Conservation (phyloP, 2,888 invertebrate genomes). For the Diaphora mendica region DNA sequence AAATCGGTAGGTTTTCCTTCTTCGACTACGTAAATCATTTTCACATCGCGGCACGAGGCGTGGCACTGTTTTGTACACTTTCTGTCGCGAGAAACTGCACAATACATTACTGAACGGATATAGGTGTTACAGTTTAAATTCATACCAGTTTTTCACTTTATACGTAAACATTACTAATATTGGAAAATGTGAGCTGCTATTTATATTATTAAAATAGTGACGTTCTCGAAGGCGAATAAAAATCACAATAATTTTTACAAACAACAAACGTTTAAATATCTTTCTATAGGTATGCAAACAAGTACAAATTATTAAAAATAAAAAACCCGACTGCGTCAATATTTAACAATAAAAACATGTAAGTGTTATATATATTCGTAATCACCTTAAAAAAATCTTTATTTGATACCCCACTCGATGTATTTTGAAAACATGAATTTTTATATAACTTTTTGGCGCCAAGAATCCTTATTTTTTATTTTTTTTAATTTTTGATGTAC, state of each 20-base stretch:
- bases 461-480: too few relatives aligned
- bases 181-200: background rate
- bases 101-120: constrained; percentile 30
- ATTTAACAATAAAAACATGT: too few relatives aligned
- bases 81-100: constrained; percentile 57
- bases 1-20: constrained; percentile 68
- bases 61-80: constrained; percentile 57
- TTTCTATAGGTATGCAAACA: background rate
- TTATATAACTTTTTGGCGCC: too few relatives aligned
- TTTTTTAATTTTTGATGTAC: too few relatives aligned
- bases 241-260: background rate
- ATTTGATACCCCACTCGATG: too few relatives aligned
- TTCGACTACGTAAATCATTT: constrained; percentile 80
- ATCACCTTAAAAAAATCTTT: too few relatives aligned
- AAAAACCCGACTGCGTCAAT: too few relatives aligned
- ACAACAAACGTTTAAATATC: background rate
- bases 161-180: background rate
- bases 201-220: background rate
- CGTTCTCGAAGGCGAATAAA: background rate
- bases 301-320: too few relatives aligned
- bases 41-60: constrained; percentile 58
- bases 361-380: too few relatives aligned
- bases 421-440: too few relatives aligned
- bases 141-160: background rate
- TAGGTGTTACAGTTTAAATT: background rate